Evolutionary conservation across 2,113 vertebrate genomes (phyloP).

Genomic region (Alethe castanea): DNA sequence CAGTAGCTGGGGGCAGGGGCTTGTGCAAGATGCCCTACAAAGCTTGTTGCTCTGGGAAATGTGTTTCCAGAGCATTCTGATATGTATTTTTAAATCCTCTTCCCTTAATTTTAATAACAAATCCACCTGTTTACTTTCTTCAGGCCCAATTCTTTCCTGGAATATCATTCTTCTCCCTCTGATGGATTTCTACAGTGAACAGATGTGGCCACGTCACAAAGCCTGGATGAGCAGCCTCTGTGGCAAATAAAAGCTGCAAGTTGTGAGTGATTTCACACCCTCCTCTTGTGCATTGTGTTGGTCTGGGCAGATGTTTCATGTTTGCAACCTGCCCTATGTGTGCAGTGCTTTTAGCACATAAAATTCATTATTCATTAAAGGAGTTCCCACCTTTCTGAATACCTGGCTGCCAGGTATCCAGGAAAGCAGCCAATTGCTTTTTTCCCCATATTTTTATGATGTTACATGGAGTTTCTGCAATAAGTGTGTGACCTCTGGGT

Average conservation of each 20-base stretch:
- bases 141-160: neutral
- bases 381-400: neutral
- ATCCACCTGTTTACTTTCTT: neutral
- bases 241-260: neutral
- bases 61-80: neutral
- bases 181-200: neutral
- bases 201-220: neutral
- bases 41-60: neutral
- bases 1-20: neutral
- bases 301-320: rapidly evolving
- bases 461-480: neutral
- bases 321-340: neutral
- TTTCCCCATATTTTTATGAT: neutral
- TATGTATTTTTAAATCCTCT: neutral
- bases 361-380: neutral
- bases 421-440: neutral
- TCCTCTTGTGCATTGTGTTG: rapidly evolving
- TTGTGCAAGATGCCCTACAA: neutral
- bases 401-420: neutral
- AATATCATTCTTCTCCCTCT: neutral
- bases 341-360: neutral
- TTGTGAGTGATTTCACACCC: neutral
- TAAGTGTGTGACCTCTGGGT: neutral
- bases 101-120: neutral
- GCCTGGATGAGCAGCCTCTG: neutral